Evolutionary conservation across 2,113 vertebrate genomes (phyloP).

Genomic region (Patagioenas fasciata): DNA sequence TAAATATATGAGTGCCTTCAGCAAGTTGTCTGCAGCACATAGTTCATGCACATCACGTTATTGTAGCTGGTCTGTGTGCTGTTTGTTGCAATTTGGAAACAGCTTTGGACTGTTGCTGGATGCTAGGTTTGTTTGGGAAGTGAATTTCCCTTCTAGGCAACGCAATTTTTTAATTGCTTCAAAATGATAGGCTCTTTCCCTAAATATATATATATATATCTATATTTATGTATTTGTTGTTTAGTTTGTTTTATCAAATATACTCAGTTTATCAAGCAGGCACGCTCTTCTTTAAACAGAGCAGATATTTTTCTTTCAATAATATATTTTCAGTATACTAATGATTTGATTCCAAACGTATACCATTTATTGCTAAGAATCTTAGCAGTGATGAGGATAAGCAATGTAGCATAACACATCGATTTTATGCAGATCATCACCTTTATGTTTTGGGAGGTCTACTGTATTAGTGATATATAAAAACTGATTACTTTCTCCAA

Average conservation of each 20-base stretch:
- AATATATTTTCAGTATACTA: conserved; percentile 20
- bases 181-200: background rate
- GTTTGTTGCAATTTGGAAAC: background rate
- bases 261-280: background rate
- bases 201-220: background rate
- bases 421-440: conserved; percentile 99
- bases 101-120: background rate
- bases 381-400: conserved; percentile 82
- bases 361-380: conserved; percentile 65
- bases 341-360: conserved; percentile 40
- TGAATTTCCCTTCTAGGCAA: background rate
- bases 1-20: background rate
- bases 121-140: background rate
- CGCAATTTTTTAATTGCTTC: background rate
- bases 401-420: conserved; percentile 90
- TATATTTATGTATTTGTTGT: background rate
- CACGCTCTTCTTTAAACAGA: background rate
- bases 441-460: conserved; percentile 94
- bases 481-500: conserved; percentile 95
- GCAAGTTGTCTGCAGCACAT: background rate
- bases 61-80: background rate
- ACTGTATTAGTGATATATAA: conserved; percentile 93
- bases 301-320: conserved; percentile 31
- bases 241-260: background rate
- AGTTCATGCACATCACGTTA: background rate